Conservation (phyloP, 2,888 invertebrate species). For the Monoplex corrugatus region DNA sequence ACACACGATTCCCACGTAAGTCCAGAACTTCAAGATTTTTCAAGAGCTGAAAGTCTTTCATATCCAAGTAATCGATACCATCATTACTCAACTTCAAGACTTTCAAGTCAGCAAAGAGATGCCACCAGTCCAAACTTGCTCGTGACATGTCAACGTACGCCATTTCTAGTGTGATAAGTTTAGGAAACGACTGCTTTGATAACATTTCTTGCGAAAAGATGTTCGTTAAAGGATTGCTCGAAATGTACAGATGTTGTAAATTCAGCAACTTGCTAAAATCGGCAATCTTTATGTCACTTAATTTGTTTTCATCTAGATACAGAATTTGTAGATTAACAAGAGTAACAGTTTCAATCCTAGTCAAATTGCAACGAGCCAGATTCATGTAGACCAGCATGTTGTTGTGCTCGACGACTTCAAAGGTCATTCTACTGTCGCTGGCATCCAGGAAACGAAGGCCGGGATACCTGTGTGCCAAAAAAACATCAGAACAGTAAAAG, state of each 20-base stretch:
- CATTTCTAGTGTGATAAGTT: not conserved
- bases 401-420: not conserved
- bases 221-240: not conserved
- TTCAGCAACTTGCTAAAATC: not conserved
- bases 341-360: no score
- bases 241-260: not conserved
- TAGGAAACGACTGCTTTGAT: not conserved
- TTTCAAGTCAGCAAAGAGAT: not conserved
- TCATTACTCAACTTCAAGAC: not conserved
- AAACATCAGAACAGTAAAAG: not conserved
- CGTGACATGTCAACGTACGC: not conserved
- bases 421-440: not conserved
- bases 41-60: not conserved
- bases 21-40: not conserved
- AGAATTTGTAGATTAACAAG: not conserved
- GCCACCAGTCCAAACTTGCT: not conserved
- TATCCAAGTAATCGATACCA: not conserved
- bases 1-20: not conserved
- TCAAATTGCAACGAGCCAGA: not conserved
- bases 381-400: not conserved
- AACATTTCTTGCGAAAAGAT: not conserved
- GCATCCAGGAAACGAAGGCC: conserved; percentile 2
- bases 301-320: not conserved
- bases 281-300: not conserved
- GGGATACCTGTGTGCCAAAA: not conserved